phyloP scores from a whole-genome alignment of 2,797 vertebrate species.

The Sciaenops ocellatus region DNA sequence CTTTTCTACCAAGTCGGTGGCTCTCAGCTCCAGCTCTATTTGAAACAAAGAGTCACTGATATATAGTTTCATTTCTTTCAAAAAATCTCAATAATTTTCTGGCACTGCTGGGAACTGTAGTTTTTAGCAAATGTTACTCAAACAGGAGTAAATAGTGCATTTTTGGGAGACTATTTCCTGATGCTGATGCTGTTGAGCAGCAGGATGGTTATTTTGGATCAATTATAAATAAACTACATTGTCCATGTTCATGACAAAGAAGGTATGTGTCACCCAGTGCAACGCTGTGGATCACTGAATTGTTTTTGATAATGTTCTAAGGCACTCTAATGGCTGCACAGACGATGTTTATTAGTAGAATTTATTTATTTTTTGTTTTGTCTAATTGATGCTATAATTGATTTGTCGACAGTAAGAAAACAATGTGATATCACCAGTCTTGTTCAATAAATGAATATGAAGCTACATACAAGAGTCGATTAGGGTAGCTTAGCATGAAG shows the following conservation, averaged over 20 bases:
- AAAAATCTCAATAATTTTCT: not conserved
- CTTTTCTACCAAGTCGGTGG: not conserved
- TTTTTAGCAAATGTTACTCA: not conserved
- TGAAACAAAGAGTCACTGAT: no score
- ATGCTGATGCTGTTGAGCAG: not conserved
- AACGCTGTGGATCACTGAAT: not conserved
- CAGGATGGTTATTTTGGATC: not conserved
- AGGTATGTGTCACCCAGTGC: not conserved
- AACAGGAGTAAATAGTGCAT: not conserved
- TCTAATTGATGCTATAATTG: not conserved
- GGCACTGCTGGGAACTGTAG: not conserved
- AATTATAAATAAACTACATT: not conserved
- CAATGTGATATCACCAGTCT: not conserved
- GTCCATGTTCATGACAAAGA: not conserved
- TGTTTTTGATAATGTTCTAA: not conserved
- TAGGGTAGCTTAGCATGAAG: not conserved
- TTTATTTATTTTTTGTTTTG: not conserved
- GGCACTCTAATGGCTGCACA: not conserved
- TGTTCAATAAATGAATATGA: not conserved
- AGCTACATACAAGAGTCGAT: not conserved
- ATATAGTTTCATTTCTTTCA: no score
- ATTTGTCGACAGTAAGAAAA: not conserved
- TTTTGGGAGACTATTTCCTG: not conserved
- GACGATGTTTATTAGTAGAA: not conserved
- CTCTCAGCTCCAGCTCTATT: no score